phyloP scores from a whole-genome alignment of 2,888 invertebrate genomes.

The Lasioglossum calceatum region DNA sequence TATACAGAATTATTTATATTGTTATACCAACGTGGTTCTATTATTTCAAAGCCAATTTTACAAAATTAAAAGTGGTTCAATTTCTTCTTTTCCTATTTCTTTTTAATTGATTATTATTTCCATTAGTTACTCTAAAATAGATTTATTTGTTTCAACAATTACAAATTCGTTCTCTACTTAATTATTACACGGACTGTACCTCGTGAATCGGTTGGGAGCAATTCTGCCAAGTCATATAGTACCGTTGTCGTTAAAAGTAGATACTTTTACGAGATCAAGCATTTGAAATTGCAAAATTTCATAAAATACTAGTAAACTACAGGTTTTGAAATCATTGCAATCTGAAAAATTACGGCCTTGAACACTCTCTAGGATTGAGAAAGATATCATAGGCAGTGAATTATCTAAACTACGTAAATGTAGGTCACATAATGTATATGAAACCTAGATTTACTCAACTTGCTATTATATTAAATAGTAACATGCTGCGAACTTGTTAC shows the following conservation, averaged over 20 bases:
- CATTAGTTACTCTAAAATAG: neutral
- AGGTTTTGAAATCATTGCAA: too few species aligned
- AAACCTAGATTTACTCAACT: slow-evolving; percentile 25
- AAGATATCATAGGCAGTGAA: neutral
- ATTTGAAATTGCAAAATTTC: neutral
- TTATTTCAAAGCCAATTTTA: neutral
- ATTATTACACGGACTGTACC: neutral
- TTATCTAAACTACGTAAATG: slow-evolving; percentile 13
- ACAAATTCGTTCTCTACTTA: neutral
- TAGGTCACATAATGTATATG: slow-evolving; percentile 9
- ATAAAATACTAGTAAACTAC: neutral
- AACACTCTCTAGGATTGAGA: neutral
- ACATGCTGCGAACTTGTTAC: neutral
- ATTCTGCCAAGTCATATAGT: neutral
- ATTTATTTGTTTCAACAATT: neutral
- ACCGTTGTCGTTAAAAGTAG: neutral
- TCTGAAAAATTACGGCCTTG: neutral
- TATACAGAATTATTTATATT: too few species aligned
- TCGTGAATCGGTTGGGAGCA: too few species aligned
- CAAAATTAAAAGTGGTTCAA: neutral
- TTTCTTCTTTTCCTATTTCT: neutral
- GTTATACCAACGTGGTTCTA: neutral
- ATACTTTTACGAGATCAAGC: neutral
- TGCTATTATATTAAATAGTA: slow-evolving; percentile 42
- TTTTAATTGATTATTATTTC: neutral